Percentiles rank a stretch among this genome's conserved stretches.
These are phyloP conservation scores for Acanthosepion pharaonis DNA, from an alignment of 2,888 invertebrate species.

Conservation along the genomic window DNA sequence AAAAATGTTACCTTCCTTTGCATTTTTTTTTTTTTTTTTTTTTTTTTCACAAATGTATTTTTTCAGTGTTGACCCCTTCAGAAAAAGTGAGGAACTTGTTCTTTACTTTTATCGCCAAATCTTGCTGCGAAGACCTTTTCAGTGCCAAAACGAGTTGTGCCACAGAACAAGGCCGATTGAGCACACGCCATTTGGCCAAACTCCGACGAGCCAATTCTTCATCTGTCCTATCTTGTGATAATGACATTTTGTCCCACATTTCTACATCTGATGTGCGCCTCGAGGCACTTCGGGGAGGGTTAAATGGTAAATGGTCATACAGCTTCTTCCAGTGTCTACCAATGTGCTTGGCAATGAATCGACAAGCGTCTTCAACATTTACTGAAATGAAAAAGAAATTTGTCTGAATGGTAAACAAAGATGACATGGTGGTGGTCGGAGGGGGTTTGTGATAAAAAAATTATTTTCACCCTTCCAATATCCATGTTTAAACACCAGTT, in stretches of 20 bases:
- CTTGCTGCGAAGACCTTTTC: conserved; percentile 59
- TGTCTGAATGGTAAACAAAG: not conserved
- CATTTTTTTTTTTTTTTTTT: too few relatives aligned
- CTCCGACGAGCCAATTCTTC: conserved; percentile 63
- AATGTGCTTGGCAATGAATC: conserved; percentile 62
- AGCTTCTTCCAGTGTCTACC: conserved; percentile 67
- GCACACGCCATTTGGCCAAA: conserved; percentile 68
- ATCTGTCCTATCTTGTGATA: conserved; percentile 59
- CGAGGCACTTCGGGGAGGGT: conserved; percentile 61
- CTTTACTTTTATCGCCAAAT: conserved; percentile 61
- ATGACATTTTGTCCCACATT: conserved; percentile 62
- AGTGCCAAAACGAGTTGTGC: conserved; percentile 62
- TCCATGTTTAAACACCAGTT: too few relatives aligned
- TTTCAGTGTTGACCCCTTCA: not conserved
- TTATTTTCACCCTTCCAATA: too few relatives aligned
- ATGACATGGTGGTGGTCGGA: too few relatives aligned
- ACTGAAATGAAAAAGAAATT: conserved; percentile 51
- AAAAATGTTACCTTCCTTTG: too few relatives aligned
- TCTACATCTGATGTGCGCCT: conserved; percentile 63
- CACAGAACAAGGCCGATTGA: conserved; percentile 61
- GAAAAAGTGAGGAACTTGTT: not conserved
- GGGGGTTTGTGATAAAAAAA: too few relatives aligned
- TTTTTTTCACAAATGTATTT: not conserved
- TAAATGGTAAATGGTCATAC: conserved; percentile 66
- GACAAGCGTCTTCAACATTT: conserved; percentile 65